phyloP scores from a whole-genome alignment of 2,888 invertebrate genomes.

The Eurytoma adleriae region DNA sequence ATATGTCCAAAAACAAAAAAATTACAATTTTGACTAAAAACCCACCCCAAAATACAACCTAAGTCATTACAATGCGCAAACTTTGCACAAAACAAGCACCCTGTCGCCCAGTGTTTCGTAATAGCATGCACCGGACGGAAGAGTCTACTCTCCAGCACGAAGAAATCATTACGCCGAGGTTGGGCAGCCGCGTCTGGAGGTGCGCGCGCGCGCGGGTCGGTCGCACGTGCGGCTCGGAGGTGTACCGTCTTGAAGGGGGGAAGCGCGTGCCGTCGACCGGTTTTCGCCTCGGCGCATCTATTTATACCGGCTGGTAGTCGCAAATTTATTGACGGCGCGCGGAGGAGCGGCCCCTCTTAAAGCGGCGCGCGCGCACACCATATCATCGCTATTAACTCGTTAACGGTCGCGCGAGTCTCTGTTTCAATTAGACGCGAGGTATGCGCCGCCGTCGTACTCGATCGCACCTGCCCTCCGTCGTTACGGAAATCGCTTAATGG shows the following conservation, averaged over 20 bases:
- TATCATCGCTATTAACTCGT: constrained; percentile 50
- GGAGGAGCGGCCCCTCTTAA: neutral
- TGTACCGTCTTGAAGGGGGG: neutral
- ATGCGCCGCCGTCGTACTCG: neutral
- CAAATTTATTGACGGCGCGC: constrained; percentile 62
- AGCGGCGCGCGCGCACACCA: neutral
- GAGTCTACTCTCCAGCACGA: neutral
- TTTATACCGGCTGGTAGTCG: constrained; percentile 53
- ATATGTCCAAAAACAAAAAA: too few relatives aligned
- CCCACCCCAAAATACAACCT: too few relatives aligned
- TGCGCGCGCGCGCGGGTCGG: neutral
- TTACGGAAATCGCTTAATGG: constrained; percentile 10
- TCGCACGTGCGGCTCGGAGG: neutral
- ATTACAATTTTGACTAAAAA: too few relatives aligned
- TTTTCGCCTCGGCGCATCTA: constrained; percentile 58
- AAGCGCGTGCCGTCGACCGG: constrained; percentile 70
- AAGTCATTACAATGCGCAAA: too few relatives aligned
- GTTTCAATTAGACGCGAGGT: constrained; percentile 37
- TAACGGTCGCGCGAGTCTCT: constrained; percentile 23
- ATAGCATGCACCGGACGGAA: neutral
- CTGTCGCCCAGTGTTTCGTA: neutral
- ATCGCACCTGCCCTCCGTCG: too few relatives aligned
- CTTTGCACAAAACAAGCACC: neutral
- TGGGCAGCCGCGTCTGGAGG: neutral
- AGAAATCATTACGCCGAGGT: neutral